Evolutionary conservation across 2,113 vertebrate species (phyloP).

Genomic region (Tautogolabrus adspersus): DNA sequence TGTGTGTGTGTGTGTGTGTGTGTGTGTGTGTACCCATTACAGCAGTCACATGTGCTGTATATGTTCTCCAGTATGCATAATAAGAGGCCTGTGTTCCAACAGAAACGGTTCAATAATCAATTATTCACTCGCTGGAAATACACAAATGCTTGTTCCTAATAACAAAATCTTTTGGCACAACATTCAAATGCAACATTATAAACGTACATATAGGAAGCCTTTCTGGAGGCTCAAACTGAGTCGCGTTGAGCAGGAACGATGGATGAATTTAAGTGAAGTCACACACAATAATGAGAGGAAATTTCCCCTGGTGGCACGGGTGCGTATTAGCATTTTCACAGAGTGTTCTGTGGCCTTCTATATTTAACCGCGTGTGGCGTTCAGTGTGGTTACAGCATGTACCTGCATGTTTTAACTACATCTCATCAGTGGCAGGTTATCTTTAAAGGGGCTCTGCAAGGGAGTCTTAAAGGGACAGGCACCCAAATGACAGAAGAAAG

Average conservation of each 20-base stretch:
- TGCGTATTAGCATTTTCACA: slow-evolving; percentile 2
- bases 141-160: slow-evolving; percentile 40
- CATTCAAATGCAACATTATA: not conserved
- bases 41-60: slow-evolving; percentile 14
- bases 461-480: not conserved
- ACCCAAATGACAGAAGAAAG: too few species aligned
- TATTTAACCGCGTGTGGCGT: not conserved
- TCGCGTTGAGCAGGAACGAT: not conserved
- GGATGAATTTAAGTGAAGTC: not conserved
- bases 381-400: not conserved
- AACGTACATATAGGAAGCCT: not conserved
- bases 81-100: slow-evolving; percentile 43
- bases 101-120: slow-evolving; percentile 61
- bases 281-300: not conserved
- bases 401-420: not conserved
- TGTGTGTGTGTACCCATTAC: not conserved
- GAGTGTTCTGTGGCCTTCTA: not conserved
- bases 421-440: not conserved
- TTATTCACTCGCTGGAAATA: slow-evolving; percentile 56
- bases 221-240: not conserved
- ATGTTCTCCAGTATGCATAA: slow-evolving; percentile 43
- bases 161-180: slow-evolving; percentile 29
- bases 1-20: not conserved
- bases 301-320: not conserved
- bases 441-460: not conserved